Base-by-base conservation (phyloP, 92 coral and sea anemone species). In the Zoanthus solanderi region DNA sequence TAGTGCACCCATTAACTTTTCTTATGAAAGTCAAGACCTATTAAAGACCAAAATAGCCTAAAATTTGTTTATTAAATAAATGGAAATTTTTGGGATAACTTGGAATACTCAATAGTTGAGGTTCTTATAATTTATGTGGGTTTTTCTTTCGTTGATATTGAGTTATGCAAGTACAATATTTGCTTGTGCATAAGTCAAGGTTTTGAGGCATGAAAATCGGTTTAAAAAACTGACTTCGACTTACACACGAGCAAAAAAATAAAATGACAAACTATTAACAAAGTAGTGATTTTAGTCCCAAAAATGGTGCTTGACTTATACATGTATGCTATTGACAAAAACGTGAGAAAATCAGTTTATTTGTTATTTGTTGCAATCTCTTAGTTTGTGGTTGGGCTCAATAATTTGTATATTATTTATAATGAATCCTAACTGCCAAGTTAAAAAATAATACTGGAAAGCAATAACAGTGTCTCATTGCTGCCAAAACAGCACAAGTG, bases 401-500 rank as follows among this genome's bases (percentile, higher is more conserved):
- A 71, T 71, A 5, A 23, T 31, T 71, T 30, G 76, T 71, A 30
- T 73, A 73, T 73, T 42, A 73, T 73, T 73, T 54, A 9, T 54
- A 54, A 54, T 54, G 10, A 42, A 16, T 73, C 78, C 29, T 11
- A 73, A 73, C 28, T 44, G 56, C 78, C 78, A 73, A 73, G 78
- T 7, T 14, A 54, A 54, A 2, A 54, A 54, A 54, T 6, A 6
- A 54, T 54, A 1, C 61, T 54, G 61, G 61, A 54, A 54, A 54
- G 78, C 78, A 73, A 5, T 44, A 47, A 73, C 12, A 73, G 78
- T 73, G 13, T 18, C 12, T 54, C n/a, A 73, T 42, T 73, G 44
- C 78, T 32, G 78, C 52, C 78, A 73, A 44, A 73, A 73, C 78
- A 73, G 9, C 53, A 44, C 78, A 73, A 73, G 78, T 47, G 46